phyloP scores from a whole-genome alignment of 2,888 invertebrate species.

The Pseudanteris insignis region DNA sequence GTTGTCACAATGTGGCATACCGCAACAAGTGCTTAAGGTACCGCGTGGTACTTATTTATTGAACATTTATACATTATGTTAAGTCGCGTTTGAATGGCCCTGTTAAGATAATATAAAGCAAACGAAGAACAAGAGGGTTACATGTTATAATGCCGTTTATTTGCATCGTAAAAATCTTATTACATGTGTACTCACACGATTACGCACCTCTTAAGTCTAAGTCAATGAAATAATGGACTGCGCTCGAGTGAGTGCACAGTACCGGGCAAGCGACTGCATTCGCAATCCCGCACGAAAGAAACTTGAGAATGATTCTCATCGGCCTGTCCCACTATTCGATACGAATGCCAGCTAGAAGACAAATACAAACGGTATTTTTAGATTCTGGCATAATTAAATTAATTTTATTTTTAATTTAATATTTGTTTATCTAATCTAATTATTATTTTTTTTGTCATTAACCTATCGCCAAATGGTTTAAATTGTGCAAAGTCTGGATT shows the following conservation, averaged over 20 bases:
- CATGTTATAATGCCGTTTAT: conserved; percentile 42
- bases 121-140: conserved; percentile 21
- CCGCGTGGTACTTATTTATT: conserved; percentile 24
- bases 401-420: too few relatives aligned
- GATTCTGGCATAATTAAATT: too few relatives aligned
- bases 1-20: conserved; percentile 9
- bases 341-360: background rate
- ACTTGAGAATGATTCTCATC: conserved; percentile 40
- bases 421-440: too few relatives aligned
- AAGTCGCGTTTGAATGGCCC: conserved; percentile 25
- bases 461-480: too few relatives aligned
- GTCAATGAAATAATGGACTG: conserved; percentile 47
- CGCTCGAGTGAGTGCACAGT: conserved; percentile 39
- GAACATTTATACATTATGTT: conserved; percentile 37
- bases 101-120: conserved; percentile 22
- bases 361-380: background rate
- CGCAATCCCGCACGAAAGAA: conserved; percentile 34
- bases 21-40: conserved; percentile 37
- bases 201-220: conserved; percentile 40
- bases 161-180: conserved; percentile 48
- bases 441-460: too few relatives aligned
- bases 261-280: conserved; percentile 45
- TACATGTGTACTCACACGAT: conserved; percentile 46
- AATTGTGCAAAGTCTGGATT: too few relatives aligned
- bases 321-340: conserved; percentile 31